These are phyloP conservation scores for Mesochorus sp. DNA, from an alignment of 2,888 invertebrate genomes.

Conservation along the genomic window DNA sequence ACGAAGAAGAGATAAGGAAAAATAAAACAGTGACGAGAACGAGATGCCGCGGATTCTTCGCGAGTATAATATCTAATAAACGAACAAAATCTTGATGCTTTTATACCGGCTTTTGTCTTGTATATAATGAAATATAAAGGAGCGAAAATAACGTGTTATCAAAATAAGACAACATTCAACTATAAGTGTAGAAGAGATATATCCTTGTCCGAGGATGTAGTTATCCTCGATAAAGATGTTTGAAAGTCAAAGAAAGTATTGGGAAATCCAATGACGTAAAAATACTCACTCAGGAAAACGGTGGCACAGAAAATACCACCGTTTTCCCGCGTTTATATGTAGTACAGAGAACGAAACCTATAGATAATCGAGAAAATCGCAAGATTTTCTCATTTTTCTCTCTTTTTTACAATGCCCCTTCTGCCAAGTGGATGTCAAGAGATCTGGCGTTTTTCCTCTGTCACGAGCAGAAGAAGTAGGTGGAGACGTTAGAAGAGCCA, in stretches of 20 bases:
- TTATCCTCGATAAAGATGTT: conserved; percentile 3
- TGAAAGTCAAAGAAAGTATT: not conserved
- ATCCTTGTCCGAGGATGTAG: conserved; percentile 2
- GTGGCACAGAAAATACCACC: not conserved
- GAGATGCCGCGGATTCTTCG: conserved; percentile 28
- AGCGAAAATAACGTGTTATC: not conserved
- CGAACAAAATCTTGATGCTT: not conserved
- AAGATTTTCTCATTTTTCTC: conserved; percentile 36
- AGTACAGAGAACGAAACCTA: not conserved
- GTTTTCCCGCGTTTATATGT: no score
- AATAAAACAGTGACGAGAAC: conserved; percentile 52
- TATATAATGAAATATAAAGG: conserved; percentile 2
- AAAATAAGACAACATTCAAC: conserved; percentile 17
- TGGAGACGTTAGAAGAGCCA: conserved; percentile 37
- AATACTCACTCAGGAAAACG: conserved; percentile 5
- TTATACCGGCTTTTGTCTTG: not conserved
- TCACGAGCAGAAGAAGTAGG: conserved; percentile 31
- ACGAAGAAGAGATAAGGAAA: conserved; percentile 44
- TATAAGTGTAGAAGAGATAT: not conserved
- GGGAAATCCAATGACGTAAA: not conserved
- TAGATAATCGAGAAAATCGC: conserved; percentile 53
- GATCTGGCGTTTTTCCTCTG: conserved; percentile 49
- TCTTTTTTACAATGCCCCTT: conserved; percentile 10
- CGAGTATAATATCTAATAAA: conserved; percentile 21
- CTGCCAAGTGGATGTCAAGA: conserved; percentile 44